These are phyloP conservation scores for Seira sanloemensis DNA, from an alignment of 2,888 invertebrate genomes.

Conservation along the genomic window DNA sequence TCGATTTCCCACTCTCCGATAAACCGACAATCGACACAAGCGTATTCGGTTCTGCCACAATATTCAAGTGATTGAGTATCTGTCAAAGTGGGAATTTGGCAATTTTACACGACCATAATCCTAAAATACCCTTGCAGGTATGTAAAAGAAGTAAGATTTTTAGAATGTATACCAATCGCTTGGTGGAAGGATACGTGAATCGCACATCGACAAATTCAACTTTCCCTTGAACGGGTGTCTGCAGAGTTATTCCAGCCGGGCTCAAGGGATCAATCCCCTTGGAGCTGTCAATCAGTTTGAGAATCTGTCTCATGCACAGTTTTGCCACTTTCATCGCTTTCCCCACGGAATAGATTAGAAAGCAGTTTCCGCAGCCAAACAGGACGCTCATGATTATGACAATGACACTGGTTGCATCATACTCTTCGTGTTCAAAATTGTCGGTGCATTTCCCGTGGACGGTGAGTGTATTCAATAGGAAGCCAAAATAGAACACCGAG, in stretches of 20 bases:
- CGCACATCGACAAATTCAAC: conserved; percentile 58
- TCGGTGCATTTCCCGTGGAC: conserved; percentile 19
- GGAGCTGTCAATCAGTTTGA: conserved; percentile 41
- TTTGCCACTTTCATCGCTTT: conserved; percentile 21
- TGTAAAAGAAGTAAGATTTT: too few species aligned
- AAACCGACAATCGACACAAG: conserved; percentile 49
- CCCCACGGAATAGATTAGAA: not conserved
- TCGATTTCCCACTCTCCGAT: conserved; percentile 47
- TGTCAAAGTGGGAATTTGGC: not conserved
- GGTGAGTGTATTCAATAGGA: not conserved
- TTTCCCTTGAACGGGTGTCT: conserved; percentile 31
- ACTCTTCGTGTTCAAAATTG: not conserved
- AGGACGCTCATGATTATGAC: conserved; percentile 43
- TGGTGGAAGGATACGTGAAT: conserved; percentile 49
- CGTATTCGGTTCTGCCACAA: conserved; percentile 34
- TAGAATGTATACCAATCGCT: not conserved
- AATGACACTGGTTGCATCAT: conserved; percentile 55
- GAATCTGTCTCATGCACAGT: conserved; percentile 20
- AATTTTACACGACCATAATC: not conserved
- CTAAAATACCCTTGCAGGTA: too few species aligned
- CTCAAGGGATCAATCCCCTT: conserved; percentile 44
- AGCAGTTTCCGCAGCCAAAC: conserved; percentile 38
- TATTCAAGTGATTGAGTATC: conserved; percentile 35
- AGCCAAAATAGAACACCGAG: conserved; percentile 53
- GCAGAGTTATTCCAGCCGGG: conserved; percentile 11